Conservation (phyloP, 2,113 vertebrate species). For the Podocnemis expansa region DNA sequence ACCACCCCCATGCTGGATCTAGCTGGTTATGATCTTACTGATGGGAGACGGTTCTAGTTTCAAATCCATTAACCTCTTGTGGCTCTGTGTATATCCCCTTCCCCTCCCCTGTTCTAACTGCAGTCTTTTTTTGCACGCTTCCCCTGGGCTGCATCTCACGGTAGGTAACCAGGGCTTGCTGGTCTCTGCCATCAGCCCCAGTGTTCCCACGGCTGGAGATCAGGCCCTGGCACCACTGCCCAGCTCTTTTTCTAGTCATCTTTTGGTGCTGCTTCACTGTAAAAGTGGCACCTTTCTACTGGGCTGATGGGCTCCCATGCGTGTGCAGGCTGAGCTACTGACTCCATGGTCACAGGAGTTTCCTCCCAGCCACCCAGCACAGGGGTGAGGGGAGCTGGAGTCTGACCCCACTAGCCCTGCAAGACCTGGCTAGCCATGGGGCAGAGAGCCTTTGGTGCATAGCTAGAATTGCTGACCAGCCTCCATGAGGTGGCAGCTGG, state of each 20-base stretch:
- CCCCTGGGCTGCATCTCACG: conserved; percentile 55
- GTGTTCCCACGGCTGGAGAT: rapidly evolving
- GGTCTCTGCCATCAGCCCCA: not conserved
- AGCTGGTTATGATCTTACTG: not conserved
- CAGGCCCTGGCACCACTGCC: not conserved
- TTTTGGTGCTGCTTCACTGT: not conserved
- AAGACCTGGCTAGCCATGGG: not conserved
- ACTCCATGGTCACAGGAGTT: not conserved
- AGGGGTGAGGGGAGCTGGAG: not conserved
- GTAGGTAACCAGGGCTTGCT: conserved; percentile 54
- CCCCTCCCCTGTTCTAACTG: conserved; percentile 56
- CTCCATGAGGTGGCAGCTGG: not conserved
- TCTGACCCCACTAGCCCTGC: not conserved
- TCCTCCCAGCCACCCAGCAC: not conserved
- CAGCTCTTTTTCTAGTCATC: not conserved
- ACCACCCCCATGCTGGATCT: conserved; percentile 52
- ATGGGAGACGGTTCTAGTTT: not conserved
- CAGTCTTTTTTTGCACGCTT: conserved; percentile 75
- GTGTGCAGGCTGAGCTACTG: not conserved
- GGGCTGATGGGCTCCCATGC: not conserved
- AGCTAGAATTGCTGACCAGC: not conserved
- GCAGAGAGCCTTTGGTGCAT: not conserved
- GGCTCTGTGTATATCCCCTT: not conserved
- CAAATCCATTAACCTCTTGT: not conserved
- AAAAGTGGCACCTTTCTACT: not conserved